Conservation (phyloP, 2,888 invertebrate genomes). For the Eueremaeus valkanovi region DNA sequence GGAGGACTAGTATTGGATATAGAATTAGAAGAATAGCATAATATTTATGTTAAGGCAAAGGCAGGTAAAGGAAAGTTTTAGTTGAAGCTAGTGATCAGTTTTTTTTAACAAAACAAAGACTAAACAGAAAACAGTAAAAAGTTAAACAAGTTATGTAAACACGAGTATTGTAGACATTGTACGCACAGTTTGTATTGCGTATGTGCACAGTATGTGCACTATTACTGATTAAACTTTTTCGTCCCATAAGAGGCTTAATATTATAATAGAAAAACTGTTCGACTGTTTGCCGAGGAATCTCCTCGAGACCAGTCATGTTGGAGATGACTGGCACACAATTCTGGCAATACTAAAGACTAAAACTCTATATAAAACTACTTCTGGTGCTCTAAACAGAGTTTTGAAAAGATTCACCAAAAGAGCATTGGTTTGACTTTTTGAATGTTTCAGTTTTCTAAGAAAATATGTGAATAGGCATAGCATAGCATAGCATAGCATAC, state of each 20-base stretch:
- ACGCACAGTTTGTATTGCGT: slow-evolving; percentile 1
- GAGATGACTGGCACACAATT: not conserved
- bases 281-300: slow-evolving; percentile 25
- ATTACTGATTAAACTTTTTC: slow-evolving; percentile 33
- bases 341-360: not conserved
- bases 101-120: slow-evolving; percentile 29
- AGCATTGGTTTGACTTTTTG: not conserved
- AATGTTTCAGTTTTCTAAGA: slow-evolving; percentile 15
- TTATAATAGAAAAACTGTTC: slow-evolving; percentile 28
- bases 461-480: slow-evolving; percentile 19
- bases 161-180: slow-evolving; percentile 29
- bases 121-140: slow-evolving; percentile 17
- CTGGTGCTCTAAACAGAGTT: not conserved
- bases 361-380: too few relatives aligned
- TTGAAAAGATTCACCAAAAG: slow-evolving; percentile 9
- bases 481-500: too few relatives aligned
- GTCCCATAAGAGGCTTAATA: slow-evolving; percentile 37
- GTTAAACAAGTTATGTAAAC: slow-evolving; percentile 35
- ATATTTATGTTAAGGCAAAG: not conserved
- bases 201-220: slow-evolving; percentile 7
- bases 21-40: slow-evolving; percentile 11
- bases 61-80: slow-evolving; percentile 3
- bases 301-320: slow-evolving; percentile 24
- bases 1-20: not conserved
- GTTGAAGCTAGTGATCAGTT: slow-evolving; percentile 16